Base-by-base conservation (phyloP, 2,797 vertebrate species). In the Anomalospiza imberbis region DNA sequence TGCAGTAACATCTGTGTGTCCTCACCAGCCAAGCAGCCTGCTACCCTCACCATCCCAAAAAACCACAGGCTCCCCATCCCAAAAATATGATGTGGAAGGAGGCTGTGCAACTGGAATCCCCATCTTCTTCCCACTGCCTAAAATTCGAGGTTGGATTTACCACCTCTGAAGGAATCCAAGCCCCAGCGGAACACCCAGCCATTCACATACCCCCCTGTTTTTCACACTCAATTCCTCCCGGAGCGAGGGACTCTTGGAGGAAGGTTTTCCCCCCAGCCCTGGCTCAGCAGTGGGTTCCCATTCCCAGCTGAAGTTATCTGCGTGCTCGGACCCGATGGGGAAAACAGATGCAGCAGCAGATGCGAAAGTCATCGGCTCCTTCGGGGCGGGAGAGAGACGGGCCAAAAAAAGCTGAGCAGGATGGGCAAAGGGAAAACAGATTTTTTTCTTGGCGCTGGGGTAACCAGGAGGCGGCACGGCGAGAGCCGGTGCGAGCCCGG, bases 311-410 rank as follows among this genome's bases (percentile, higher is more conserved):
- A 93, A 97, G 95, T 70, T 93, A 89, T 94, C 81, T 2, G 95
- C 72, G 2, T 19, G 15, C 75, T 89, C 22, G 7, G 95, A 73
- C 91, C 88, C 85, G 63, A 98, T 97, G 95, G 93, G 88, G 80
- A 97, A 97, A 98, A 97, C 98, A 98, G 97, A 98, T 97, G 97
- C 58, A 5, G 76, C 86, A 92, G 94, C 96, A 97, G 96, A 97
- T 97, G 96, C 84, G 3, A 95, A 96, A 97, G 77, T 78, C 95
- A 92, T 97, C 51, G 88, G 92, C 92, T 95, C 95, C 92, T 95
- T 60, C 71, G 13, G 95, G 94, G 95, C 24, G 62, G 85, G 85
- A 91, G 71, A 79, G 68, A 96, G 85, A 62, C 45, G 2, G 85
- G 89, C 84, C 85, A 85, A 94, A 82, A 95, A 91, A 65, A 93